phyloP scores from a whole-genome alignment of 2,113 vertebrate species.

The Tautogolabrus adspersus region DNA sequence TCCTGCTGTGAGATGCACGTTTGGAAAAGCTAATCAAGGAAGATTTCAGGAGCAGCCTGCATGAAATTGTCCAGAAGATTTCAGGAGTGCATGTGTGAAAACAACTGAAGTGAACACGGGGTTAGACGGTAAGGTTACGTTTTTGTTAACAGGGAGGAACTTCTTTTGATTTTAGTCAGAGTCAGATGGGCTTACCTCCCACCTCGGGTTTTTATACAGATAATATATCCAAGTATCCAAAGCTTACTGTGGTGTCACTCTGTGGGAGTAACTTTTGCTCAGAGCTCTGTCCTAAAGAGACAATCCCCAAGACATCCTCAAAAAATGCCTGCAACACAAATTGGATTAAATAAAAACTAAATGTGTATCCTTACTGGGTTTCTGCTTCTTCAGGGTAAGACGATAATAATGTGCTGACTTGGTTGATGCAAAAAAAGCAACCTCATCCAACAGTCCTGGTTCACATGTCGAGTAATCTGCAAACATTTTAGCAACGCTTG shows the following conservation, averaged over 20 bases:
- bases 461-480: too few relatives aligned
- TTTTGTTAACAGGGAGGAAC: neutral
- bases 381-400: neutral
- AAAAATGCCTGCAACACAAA: constrained; percentile 1
- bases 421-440: too few relatives aligned
- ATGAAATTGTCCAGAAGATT: too few relatives aligned
- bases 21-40: too few relatives aligned
- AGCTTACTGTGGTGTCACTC: constrained; percentile 1
- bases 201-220: constrained; percentile 12
- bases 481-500: too few relatives aligned
- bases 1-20: too few relatives aligned
- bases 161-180: constrained; percentile 9
- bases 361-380: neutral
- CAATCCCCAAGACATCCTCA: neutral
- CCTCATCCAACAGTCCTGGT: too few relatives aligned
- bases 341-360: neutral
- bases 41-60: too few relatives aligned
- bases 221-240: constrained; percentile 7
- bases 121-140: constrained; percentile 35
- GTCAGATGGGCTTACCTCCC: constrained; percentile 17
- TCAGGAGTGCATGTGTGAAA: too few relatives aligned
- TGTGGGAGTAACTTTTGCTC: too few relatives aligned
- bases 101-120: neutral
- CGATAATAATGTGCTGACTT: neutral
- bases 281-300: constrained; percentile 16